These are phyloP conservation scores for Nipponacmea schrenckii DNA, from an alignment of 2,888 invertebrate genomes.

Conservation along the genomic window DNA sequence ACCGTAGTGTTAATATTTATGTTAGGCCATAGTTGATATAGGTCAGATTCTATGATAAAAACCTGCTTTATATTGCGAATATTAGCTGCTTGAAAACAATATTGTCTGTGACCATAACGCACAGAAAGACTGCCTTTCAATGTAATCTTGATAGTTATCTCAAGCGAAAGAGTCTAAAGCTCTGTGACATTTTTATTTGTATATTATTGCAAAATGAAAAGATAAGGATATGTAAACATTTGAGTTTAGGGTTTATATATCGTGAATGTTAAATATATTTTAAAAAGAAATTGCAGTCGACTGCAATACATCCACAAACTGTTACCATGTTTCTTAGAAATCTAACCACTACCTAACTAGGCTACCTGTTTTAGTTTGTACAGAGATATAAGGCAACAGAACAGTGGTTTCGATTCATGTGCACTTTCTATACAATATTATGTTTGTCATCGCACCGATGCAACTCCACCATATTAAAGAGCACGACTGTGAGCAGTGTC, in stretches of 20 bases:
- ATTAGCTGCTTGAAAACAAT: background rate
- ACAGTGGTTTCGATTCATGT: too few species aligned
- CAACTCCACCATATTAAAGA: too few species aligned
- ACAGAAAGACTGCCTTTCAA: background rate
- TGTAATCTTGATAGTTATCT: background rate
- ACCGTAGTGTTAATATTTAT: background rate
- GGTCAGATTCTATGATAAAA: background rate
- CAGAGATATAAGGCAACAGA: too few species aligned
- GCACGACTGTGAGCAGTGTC: too few species aligned
- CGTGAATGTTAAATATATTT: background rate
- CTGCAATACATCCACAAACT: too few species aligned
- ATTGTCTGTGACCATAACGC: background rate
- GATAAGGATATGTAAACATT: constrained; percentile 8
- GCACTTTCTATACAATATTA: too few species aligned
- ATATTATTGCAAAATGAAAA: constrained; percentile 7
- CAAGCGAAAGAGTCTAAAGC: background rate
- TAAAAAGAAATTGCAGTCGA: background rate
- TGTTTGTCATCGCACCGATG: too few species aligned
- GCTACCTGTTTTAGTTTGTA: too few species aligned
- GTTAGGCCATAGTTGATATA: constrained; percentile 2
- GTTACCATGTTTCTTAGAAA: too few species aligned
- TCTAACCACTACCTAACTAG: too few species aligned
- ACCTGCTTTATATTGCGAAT: background rate
- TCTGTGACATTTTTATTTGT: constrained; percentile 6
- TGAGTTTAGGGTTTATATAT: constrained; percentile 6